Conservation (phyloP, 1,140 invertebrate species). For the Chironomus tepperi region DNA sequence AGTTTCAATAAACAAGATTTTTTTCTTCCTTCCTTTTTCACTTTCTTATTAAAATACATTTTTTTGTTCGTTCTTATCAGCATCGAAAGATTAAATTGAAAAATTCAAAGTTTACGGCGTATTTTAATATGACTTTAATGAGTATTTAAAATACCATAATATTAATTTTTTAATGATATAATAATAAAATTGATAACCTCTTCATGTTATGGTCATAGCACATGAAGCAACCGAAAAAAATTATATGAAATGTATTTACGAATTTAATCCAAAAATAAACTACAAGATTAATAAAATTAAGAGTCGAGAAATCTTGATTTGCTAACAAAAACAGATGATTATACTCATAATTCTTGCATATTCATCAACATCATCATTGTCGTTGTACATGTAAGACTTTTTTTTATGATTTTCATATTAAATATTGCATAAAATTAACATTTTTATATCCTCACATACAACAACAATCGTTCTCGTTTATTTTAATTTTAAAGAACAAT, state of each 20-base stretch:
- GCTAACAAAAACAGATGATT: neutral
- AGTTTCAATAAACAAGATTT: too few species aligned
- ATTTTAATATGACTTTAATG: slow-evolving; percentile 19
- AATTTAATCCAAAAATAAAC: slow-evolving; percentile 3
- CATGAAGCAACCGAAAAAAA: neutral
- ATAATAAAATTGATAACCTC: slow-evolving; percentile 14
- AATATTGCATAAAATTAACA: slow-evolving; percentile 9
- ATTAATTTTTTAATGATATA: slow-evolving; percentile 21
- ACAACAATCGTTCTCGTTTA: slow-evolving; percentile 4
- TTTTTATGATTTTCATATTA: neutral
- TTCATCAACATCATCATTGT: neutral
- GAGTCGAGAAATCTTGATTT: neutral
- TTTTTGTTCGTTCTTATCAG: neutral
- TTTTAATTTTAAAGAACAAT: neutral
- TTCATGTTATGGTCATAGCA: slow-evolving; percentile 3
- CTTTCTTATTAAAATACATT: too few species aligned
- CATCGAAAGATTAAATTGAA: slow-evolving; percentile 11
- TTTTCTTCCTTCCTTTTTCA: too few species aligned
- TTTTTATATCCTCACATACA: too few species aligned
- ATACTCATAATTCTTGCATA: neutral
- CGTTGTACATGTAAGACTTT: neutral
- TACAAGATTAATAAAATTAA: neutral
- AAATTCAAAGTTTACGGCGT: slow-evolving; percentile 20
- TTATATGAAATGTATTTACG: neutral
- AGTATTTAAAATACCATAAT: neutral